phyloP scores from a whole-genome alignment of 2,797 vertebrate species.

The Loriculus beryllinus region DNA sequence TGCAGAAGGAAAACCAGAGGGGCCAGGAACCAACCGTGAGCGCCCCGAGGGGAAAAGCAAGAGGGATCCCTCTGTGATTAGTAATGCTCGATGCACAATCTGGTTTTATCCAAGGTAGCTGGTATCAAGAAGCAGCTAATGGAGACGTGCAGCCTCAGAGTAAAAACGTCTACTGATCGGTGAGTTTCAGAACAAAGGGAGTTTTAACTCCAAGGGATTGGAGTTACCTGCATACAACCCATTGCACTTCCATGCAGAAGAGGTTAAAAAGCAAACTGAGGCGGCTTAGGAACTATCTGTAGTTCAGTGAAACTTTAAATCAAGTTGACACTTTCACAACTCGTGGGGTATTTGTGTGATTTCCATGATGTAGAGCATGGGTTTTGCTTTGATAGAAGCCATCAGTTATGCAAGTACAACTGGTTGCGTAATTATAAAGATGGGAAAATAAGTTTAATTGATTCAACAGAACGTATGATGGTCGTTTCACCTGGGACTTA shows the following conservation, averaged over 20 bases:
- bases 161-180: not conserved
- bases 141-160: accelerated
- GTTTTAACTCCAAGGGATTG: not conserved
- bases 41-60: not conserved
- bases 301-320: slow-evolving; percentile 20
- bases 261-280: not conserved
- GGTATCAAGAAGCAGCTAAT: not conserved
- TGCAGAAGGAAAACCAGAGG: accelerated
- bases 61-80: not conserved
- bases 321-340: not conserved
- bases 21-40: accelerated
- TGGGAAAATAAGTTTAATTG: slow-evolving; percentile 1
- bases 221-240: not conserved
- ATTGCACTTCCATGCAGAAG: not conserved
- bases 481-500: not conserved
- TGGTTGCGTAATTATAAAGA: slow-evolving; percentile 1
- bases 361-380: not conserved
- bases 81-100: not conserved
- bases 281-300: not conserved
- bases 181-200: not conserved
- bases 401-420: slow-evolving; percentile 22
- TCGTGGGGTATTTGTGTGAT: not conserved
- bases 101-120: not conserved
- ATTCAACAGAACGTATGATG: not conserved
- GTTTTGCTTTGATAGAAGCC: not conserved